Conservation (phyloP, 1,140 invertebrate genomes). For the Acyrthosiphon pisum region DNA sequence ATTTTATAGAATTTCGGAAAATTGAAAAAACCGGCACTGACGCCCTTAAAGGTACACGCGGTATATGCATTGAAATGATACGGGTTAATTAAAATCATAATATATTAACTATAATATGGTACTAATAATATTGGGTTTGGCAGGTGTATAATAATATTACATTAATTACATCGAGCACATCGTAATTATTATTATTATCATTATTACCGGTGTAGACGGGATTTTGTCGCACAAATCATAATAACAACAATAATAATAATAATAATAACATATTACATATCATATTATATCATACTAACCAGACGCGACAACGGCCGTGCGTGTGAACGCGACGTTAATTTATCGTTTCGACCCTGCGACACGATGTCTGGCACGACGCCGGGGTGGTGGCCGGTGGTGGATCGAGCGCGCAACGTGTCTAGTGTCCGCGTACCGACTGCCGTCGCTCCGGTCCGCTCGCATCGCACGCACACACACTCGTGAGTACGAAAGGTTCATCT, state of each 20-base stretch:
- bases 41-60: too few species aligned
- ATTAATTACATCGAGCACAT: background rate
- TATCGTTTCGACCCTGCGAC: constrained; percentile 10
- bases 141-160: too few species aligned
- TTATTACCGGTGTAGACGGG: background rate
- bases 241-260: background rate
- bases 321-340: background rate
- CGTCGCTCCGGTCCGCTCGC: constrained; percentile 5
- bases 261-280: background rate
- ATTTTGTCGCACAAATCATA: background rate
- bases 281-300: background rate
- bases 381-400: background rate
- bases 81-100: too few species aligned
- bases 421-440: constrained; percentile 40
- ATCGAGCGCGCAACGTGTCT: constrained; percentile 22
- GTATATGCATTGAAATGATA: background rate
- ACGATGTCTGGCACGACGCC: background rate
- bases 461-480: background rate
- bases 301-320: background rate
- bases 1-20: too few species aligned
- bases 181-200: background rate
- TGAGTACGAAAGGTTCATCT: background rate
- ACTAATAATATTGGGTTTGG: background rate
- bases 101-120: background rate
- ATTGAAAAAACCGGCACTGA: too few species aligned